Base-by-base conservation (phyloP, 2,888 invertebrate genomes). In the Hirtodrosophila alboralis region DNA sequence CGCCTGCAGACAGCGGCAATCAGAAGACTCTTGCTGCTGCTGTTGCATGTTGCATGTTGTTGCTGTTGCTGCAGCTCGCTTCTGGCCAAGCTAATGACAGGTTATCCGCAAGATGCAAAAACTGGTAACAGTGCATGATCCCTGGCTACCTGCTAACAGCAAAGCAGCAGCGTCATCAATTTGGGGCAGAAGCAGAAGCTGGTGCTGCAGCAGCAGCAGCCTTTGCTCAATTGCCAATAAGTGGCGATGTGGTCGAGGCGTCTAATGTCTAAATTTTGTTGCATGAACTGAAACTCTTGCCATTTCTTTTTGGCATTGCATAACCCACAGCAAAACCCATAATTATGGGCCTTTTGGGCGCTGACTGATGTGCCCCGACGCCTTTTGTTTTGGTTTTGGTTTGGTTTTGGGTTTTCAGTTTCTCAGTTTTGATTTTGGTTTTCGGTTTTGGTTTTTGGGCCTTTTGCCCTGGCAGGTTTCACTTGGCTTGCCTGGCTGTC, bases 251-350 rank as follows among this genome's bases (percentile, higher is more conserved):
- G 60, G 62, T 37, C 16, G 56, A 60, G 62, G 71, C 81, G 47
- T 81, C 81, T 81, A 81, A 86, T 86, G 87, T 86, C 87, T 86
- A 81, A 84, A 84, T 81, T 86, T 64, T 74, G 53, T 54, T 56
- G 68, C 59, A 61, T 48, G 67, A 56, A 61, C 54, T 48, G 49
- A 63, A 64, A 64, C 71, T 71, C 74, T 64, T 54, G 51, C 66
- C 58, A 63, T 58, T 44, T n/a, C n/a, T n/a, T 53, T 80, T 54
- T 67, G 71, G 66, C 72, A 69, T 80, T 80, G 70, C 76, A 80
- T 75, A 78, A 75, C 76, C 69, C 69, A 61, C 21, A 8, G 43
- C n/a, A n/a, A n/a, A n/a, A n/a, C 78, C 80, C 81, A 67, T 84
- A 81, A 81, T 81, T 81, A 81, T 43, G 59, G 61, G 30, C 37